Evolutionary conservation across 2,888 invertebrate genomes (phyloP), one percentile per base, ranked within the genome.

Genomic region (Acanthosepion pharaonis): DNA sequence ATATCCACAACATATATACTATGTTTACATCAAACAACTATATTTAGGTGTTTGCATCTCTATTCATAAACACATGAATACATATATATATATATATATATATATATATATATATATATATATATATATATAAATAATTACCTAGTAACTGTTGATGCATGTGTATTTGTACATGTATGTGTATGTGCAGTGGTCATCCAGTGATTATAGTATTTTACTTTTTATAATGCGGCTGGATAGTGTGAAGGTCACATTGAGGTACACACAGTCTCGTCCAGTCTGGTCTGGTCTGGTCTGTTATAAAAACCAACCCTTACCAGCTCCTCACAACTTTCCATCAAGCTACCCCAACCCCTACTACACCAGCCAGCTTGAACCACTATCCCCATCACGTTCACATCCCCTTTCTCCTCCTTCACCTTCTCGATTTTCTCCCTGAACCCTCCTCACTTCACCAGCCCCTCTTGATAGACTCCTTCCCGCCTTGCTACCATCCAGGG

Each of bases 241-340:
- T 78, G n/a, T 78, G 78, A 78, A 78, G 78, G 78, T 78, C 78
- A 78, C 78, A 78, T 78, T 78, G 78, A 78, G 78, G 78, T 78
- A 78, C 78, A 78, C n/a, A 33, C 78, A n/a, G n/a, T n/a, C 78
- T n/a, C 78, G n/a, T n/a, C n/a, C n/a, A n/a, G 78, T 78, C 78
- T n/a, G n/a, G 78, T 78, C 64, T 64, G 25, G 25, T 64, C 78
- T 78, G 78, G 78, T 78, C 78, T 78, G 78, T 78, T 78, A 78
- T 78, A 78, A 78, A 78, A 78, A 78, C 78, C 78, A 78, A 15
- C 78, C 78, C n/a, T 78, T n/a, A 78, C 78, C 78, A 78, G 78
- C 78, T n/a, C 78, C n/a, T 78, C 78, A 33, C 78, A 78, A 78
- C n/a, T 78, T 78, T 78, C 78, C 15, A 78, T n/a, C 23, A n/a